Conservation (phyloP, 1,140 invertebrate species). For the Eumeta japonica region DNA sequence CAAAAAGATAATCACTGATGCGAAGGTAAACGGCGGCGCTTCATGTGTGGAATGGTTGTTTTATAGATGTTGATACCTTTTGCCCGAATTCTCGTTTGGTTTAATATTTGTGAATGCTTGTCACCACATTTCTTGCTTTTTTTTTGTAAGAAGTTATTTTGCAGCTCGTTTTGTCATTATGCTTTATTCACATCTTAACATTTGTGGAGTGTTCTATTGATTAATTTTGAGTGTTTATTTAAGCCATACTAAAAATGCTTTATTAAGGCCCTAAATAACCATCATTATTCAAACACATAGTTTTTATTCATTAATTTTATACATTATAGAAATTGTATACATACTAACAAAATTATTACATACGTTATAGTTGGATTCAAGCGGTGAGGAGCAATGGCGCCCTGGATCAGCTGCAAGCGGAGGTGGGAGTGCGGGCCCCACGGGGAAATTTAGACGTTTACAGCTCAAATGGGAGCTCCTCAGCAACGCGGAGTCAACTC, state of each 20-base stretch:
- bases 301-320: too few relatives aligned
- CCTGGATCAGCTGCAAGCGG: constrained; percentile 31
- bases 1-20: constrained; percentile 33
- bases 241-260: too few relatives aligned
- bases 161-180: constrained; percentile 16
- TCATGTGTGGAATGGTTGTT: constrained; percentile 24
- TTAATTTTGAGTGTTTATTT: too few relatives aligned
- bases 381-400: constrained; percentile 43
- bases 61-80: neutral
- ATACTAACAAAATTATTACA: too few relatives aligned
- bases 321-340: too few relatives aligned
- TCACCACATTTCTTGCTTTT: constrained; percentile 11
- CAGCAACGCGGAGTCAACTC: constrained; percentile 52
- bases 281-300: too few relatives aligned
- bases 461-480: constrained; percentile 87
- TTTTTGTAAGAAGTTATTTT: constrained; percentile 12
- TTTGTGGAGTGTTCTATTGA: too few relatives aligned
- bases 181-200: too few relatives aligned
- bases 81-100: constrained; percentile 10
- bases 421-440: constrained; percentile 32
- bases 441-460: constrained; percentile 68
- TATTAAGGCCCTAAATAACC: too few relatives aligned
- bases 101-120: constrained; percentile 4
- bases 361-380: constrained; percentile 49
- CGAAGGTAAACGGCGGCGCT: constrained; percentile 40